Conservation (phyloP, 2,797 vertebrate species). For the Muscicapa striata region DNA sequence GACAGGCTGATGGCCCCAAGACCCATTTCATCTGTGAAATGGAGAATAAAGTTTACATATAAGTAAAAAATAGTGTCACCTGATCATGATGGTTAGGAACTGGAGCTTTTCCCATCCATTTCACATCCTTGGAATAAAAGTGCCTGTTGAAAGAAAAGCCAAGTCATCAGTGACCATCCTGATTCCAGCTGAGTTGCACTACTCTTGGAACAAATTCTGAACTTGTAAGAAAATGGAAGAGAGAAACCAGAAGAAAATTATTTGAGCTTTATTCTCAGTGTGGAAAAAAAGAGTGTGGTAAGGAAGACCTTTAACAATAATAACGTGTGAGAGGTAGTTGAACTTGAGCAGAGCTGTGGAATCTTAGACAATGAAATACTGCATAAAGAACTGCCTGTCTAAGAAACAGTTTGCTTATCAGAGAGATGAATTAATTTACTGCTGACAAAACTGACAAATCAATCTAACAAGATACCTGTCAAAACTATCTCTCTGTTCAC, state of each 20-base stretch:
- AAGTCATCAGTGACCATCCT: neutral
- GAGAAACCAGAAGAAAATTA: neutral
- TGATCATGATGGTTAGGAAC: neutral
- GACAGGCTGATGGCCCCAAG: neutral
- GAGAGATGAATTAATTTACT: constrained; percentile 41
- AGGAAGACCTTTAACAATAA: neutral
- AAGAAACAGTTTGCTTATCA: constrained; percentile 48
- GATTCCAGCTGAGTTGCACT: neutral
- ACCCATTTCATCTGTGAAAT: neutral
- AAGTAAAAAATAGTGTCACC: neutral
- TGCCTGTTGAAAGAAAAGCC: neutral
- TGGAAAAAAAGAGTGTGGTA: neutral
- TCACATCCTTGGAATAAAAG: neutral
- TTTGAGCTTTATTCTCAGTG: neutral
- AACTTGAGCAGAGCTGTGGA: neutral
- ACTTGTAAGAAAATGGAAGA: neutral
- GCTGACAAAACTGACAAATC: constrained; percentile 54
- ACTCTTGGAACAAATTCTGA: neutral
- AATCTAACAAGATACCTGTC: constrained; percentile 26
- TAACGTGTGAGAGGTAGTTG: neutral
- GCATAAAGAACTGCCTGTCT: neutral
- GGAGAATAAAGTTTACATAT: neutral
- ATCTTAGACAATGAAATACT: neutral
- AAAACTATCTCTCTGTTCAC: constrained; percentile 30
- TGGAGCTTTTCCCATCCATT: neutral